phyloP scores from a whole-genome alignment of 2,888 invertebrate species.

The Ophion ellenae region DNA sequence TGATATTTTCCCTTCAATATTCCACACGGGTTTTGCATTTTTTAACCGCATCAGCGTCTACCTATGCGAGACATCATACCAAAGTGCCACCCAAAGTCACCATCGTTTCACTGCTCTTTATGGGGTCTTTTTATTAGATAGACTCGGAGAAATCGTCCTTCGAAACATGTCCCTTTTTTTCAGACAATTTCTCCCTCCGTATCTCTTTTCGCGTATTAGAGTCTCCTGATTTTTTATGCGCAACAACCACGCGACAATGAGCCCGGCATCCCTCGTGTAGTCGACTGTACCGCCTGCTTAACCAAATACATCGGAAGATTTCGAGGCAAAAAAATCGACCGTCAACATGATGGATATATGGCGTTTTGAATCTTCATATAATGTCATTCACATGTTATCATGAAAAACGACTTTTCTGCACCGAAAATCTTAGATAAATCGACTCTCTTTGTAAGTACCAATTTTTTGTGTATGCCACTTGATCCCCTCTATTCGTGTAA shows the following conservation, averaged over 20 bases:
- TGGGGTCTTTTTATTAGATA: not conserved
- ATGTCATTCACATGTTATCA: too few relatives aligned
- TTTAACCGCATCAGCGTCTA: constrained; percentile 53
- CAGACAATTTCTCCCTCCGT: constrained; percentile 9
- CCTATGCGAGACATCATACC: constrained; percentile 7
- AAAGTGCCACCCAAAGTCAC: constrained; percentile 21
- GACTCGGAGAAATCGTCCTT: constrained; percentile 10
- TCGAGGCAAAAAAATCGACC: not conserved
- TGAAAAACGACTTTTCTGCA: too few relatives aligned
- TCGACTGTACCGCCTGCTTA: not conserved
- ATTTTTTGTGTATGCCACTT: not conserved
- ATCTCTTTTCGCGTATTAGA: constrained; percentile 10
- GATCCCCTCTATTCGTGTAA: not conserved
- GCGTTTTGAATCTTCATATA: too few relatives aligned
- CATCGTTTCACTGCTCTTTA: not conserved
- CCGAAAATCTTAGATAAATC: not conserved
- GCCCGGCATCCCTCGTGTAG: not conserved
- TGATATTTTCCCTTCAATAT: constrained; percentile 50
- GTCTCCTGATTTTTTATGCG: constrained; percentile 40
- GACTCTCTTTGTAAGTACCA: not conserved
- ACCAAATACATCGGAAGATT: not conserved
- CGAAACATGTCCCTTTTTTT: not conserved
- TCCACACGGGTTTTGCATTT: constrained; percentile 51
- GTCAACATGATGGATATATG: not conserved
- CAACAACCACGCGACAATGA: not conserved